Evolutionary conservation across 2,113 vertebrate genomes (phyloP), one percentile per base, ranked within the genome.

Genomic region (Argyrosomus japonicus): DNA sequence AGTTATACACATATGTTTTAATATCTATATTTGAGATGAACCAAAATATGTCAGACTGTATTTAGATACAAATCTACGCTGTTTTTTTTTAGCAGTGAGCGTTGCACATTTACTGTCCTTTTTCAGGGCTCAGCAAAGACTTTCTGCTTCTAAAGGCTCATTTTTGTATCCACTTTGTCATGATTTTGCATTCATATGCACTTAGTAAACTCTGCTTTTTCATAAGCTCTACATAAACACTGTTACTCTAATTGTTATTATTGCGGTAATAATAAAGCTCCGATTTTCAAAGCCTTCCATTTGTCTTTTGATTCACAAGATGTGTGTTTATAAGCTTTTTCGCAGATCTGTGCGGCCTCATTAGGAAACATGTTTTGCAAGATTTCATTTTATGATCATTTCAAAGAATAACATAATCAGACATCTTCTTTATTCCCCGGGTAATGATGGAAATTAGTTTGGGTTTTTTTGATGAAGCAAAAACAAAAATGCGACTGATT

Each of bases 261-360:
- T 40, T 61, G n/a, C 1, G 4, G 36, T 36, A 19, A 23, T 9
- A 48, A 58, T 40, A 58, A 64, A 73, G 13, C 15, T 58, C 21
- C 8, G 27, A 4, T 36, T 56, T 73, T 47, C 23, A 64, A 64
- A 72, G 68, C 36, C 58, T 25, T 21, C 64, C 58, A 13, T 75
- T 45, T 15, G 45, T 19, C n/a, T 54, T 40, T 45, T 72, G 50
- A 72, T 29, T 64, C 18, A 10, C 15, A 15, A 67, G 21, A 65
- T 45, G 23, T 60, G 45, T 68, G 62, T 73, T 83, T 61, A 54
- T 17, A 15, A 40, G 45, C 23, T 45, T 29, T 11, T 47, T 7
- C 32, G 17, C 21, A 63, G 58, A 71, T 71, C 47, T 27, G 32
- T 71, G 56, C 62, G 29, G 54, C 57, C 67, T 79, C 67, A 43